Conservation (phyloP, 2,888 invertebrate species). For the Baronia brevicornis region DNA sequence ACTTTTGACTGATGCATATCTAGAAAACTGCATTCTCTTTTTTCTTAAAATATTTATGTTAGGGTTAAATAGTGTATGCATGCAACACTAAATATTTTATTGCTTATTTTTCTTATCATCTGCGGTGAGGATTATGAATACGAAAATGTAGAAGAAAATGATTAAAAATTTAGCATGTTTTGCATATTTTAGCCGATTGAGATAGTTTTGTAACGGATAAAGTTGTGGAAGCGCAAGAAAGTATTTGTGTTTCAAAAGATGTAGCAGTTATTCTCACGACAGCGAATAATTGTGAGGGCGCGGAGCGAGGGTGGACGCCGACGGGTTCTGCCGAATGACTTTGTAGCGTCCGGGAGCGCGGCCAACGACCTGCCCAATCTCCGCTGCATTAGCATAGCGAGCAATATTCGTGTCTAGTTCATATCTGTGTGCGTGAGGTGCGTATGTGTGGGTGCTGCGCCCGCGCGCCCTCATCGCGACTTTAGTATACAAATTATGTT, state of each 20-base stretch:
- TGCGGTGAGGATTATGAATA: too few species aligned
- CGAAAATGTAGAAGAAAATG: too few species aligned
- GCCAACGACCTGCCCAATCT: slow-evolving; percentile 76
- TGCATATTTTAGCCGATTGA: slow-evolving; percentile 3
- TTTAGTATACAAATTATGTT: slow-evolving; percentile 12
- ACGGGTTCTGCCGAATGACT: slow-evolving; percentile 70
- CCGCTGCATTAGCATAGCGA: slow-evolving; percentile 75
- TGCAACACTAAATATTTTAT: too few species aligned
- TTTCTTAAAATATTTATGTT: too few species aligned
- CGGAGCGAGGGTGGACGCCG: slow-evolving; percentile 51
- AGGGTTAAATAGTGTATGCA: too few species aligned
- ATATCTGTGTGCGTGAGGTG: slow-evolving; percentile 29
- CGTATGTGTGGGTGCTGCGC: slow-evolving; percentile 25
- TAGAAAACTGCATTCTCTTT: too few species aligned
- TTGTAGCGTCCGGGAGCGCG: slow-evolving; percentile 68
- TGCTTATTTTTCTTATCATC: too few species aligned
- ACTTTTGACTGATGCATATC: too few species aligned
- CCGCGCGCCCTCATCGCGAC: slow-evolving; percentile 28
- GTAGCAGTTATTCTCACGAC: slow-evolving; percentile 13
- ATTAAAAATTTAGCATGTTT: too few species aligned
- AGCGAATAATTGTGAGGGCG: slow-evolving; percentile 34
- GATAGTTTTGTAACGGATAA: slow-evolving; percentile 3
- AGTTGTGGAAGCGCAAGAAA: slow-evolving; percentile 1
- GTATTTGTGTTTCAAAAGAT: slow-evolving; percentile 12
- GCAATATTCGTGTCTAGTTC: slow-evolving; percentile 68